Evolutionary conservation across 2,797 vertebrate genomes (phyloP).

Genomic region (Phalloptychus januarius): DNA sequence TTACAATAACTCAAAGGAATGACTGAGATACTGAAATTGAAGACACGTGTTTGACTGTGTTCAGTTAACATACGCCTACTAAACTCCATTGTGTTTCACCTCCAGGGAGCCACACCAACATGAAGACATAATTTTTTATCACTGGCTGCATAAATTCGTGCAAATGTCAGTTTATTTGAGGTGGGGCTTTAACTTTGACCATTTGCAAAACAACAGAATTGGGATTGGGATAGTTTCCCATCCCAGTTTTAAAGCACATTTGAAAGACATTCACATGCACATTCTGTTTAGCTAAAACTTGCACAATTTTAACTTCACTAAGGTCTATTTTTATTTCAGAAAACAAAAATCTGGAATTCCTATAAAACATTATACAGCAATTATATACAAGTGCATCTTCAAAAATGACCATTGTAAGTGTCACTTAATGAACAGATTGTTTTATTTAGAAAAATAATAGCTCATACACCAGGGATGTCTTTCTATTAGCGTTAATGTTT

Average conservation of each 20-base stretch:
- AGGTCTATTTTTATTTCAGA: background rate
- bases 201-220: background rate
- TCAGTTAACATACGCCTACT: background rate
- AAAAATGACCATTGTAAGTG: background rate
- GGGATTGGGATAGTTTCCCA: background rate
- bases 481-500: background rate
- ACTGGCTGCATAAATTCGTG: background rate
- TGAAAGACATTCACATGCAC: background rate
- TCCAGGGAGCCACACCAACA: conserved; percentile 3
- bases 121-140: background rate
- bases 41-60: background rate
- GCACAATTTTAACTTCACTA: background rate
- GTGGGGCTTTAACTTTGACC: background rate
- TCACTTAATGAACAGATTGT: background rate
- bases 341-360: background rate
- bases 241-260: background rate
- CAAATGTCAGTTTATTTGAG: background rate
- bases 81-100: background rate
- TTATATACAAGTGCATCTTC: background rate
- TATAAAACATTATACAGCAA: background rate
- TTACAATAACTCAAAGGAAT: background rate
- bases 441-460: background rate
- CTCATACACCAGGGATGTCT: background rate
- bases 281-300: background rate
- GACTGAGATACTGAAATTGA: background rate